Conservation (phyloP, 2,113 vertebrate species). For the Plecturocebus donacophilus region DNA sequence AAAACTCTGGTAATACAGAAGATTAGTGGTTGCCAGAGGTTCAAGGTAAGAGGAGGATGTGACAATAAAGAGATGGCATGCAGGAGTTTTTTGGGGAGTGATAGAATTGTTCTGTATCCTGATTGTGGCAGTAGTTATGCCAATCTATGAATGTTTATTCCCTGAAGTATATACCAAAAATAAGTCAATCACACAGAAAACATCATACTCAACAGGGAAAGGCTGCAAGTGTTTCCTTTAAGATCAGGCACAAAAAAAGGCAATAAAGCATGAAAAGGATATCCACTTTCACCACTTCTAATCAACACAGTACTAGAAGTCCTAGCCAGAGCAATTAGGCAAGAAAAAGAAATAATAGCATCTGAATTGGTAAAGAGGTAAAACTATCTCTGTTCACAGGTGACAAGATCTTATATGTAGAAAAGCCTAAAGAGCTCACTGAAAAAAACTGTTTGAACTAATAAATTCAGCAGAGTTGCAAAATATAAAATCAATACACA, state of each 20-base stretch:
- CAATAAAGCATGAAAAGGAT: not conserved
- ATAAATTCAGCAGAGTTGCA: not conserved
- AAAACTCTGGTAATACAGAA: not conserved
- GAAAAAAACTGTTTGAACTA: not conserved
- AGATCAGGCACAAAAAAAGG: not conserved
- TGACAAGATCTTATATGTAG: not conserved
- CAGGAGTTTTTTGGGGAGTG: not conserved
- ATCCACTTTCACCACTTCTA: not conserved
- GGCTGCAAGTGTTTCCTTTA: not conserved
- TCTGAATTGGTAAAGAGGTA: not conserved
- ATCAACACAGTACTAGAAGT: not conserved
- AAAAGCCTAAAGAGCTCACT: not conserved
- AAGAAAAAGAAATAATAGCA: not conserved
- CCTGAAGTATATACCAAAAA: not conserved
- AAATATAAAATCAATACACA: not conserved
- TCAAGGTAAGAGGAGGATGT: not conserved
- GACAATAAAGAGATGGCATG: not conserved
- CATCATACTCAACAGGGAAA: not conserved
- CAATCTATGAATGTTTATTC: not conserved
- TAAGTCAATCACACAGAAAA: not conserved
- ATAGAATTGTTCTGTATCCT: not conserved
- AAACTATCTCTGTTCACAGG: not conserved
- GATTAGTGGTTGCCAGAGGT: not conserved
- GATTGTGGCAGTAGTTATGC: not conserved
- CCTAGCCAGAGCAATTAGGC: not conserved